Evolutionary conservation across 2,888 invertebrate species (phyloP).

Genomic region (Ethmia dodecea): DNA sequence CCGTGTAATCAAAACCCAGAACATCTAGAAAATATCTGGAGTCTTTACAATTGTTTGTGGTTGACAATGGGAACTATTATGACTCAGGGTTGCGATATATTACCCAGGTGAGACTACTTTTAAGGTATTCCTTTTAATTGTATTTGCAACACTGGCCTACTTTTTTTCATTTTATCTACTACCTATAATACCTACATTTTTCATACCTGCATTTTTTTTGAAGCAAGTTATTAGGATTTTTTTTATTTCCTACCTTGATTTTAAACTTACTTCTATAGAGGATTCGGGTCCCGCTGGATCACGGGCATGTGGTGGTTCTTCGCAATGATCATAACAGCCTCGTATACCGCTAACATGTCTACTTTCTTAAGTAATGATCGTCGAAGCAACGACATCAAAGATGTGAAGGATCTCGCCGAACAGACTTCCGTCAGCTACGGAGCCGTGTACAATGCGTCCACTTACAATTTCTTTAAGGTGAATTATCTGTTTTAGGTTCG

Average conservation of each 20-base stretch:
- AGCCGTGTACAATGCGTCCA: conserved; percentile 86
- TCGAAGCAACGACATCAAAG: conserved; percentile 88
- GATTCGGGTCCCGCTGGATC: conserved; percentile 92
- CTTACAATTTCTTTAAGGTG: conserved; percentile 90
- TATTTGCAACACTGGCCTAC: background rate
- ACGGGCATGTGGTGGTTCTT: conserved; percentile 97
- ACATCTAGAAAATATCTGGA: conserved; percentile 93
- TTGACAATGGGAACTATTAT: conserved; percentile 93
- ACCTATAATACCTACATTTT: background rate
- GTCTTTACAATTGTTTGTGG: conserved; percentile 93
- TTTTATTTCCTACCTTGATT: background rate
- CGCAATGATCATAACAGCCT: conserved; percentile 92
- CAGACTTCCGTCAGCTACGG: conserved; percentile 93
- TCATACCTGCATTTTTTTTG: background rate
- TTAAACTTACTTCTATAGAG: conserved; percentile 67
- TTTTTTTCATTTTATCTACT: background rate
- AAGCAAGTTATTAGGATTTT: background rate
- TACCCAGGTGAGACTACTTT: conserved; percentile 84
- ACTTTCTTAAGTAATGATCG: conserved; percentile 89
- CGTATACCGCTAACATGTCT: conserved; percentile 85
- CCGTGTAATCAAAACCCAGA: conserved; percentile 91
- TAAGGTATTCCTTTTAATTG: background rate
- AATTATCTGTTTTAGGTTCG: too few relatives aligned
- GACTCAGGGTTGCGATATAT: conserved; percentile 95
- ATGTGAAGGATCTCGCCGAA: conserved; percentile 88